Evolutionary conservation across 2,888 invertebrate genomes (phyloP).

Genomic region (Subacronicta megacephala): DNA sequence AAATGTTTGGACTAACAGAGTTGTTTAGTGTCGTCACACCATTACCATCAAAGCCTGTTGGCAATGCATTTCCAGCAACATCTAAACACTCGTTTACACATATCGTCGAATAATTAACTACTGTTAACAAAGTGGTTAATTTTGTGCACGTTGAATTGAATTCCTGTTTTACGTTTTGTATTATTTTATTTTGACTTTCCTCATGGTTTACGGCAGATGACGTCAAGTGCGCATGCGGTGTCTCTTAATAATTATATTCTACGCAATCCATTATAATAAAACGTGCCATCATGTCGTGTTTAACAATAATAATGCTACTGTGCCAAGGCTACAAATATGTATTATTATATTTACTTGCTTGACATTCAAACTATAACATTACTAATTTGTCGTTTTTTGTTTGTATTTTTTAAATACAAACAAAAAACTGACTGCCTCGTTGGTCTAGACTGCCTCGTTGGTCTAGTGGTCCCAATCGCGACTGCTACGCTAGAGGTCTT

Average conservation of each 20-base stretch:
- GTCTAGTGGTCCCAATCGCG: too few relatives aligned
- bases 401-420: too few relatives aligned
- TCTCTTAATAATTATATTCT: slow-evolving; percentile 35
- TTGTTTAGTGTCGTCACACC: slow-evolving; percentile 22
- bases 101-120: slow-evolving; percentile 20
- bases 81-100: slow-evolving; percentile 30
- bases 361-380: too few relatives aligned
- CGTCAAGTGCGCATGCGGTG: slow-evolving; percentile 34
- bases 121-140: slow-evolving; percentile 7
- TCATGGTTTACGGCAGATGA: slow-evolving; percentile 29
- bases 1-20: too few relatives aligned
- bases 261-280: slow-evolving; percentile 44
- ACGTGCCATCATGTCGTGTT: slow-evolving; percentile 47
- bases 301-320: slow-evolving; percentile 37
- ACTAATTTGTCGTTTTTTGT: too few relatives aligned
- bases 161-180: slow-evolving; percentile 1
- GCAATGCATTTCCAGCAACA: slow-evolving; percentile 24
- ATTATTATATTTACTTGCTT: too few relatives aligned
- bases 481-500: too few relatives aligned
- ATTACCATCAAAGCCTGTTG: slow-evolving; percentile 29
- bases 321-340: slow-evolving; percentile 51
- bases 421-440: too few relatives aligned
- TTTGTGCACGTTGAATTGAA: slow-evolving; percentile 10
- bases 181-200: slow-evolving; percentile 33
- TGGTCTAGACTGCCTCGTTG: too few relatives aligned